Percentiles rank a stretch among this genome's conserved stretches.
Conservation (phyloP, 2,888 invertebrate genomes). For the Dioctria rufipes region DNA sequence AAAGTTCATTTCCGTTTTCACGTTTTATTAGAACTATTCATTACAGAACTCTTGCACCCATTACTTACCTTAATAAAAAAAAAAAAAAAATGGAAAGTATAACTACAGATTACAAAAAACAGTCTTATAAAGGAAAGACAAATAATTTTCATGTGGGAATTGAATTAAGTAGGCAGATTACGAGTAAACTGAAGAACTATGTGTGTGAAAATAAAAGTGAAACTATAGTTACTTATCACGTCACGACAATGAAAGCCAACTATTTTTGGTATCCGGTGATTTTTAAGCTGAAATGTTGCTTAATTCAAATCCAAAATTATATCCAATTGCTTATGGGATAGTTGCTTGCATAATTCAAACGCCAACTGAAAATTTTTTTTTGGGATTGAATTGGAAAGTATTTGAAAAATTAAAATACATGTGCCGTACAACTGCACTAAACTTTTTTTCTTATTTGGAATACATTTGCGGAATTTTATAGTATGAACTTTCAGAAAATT, state of each 20-base stretch:
- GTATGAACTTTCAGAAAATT: neutral
- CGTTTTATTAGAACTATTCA: too few species aligned
- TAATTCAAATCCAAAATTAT: constrained; percentile 17
- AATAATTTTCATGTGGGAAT: constrained; percentile 29
- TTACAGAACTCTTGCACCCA: neutral
- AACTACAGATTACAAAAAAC: neutral
- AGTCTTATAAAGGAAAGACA: neutral
- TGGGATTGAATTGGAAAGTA: constrained; percentile 20
- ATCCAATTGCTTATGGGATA: constrained; percentile 11
- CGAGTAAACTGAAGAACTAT: constrained; percentile 16
- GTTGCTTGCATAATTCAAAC: constrained; percentile 34
- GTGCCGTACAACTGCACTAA: neutral
- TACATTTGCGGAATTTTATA: neutral
- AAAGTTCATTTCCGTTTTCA: too few species aligned
- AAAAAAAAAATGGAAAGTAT: neutral
- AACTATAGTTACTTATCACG: neutral
- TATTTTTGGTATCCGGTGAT: constrained; percentile 8
- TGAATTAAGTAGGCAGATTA: constrained; percentile 4
- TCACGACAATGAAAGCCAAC: constrained; percentile 20
- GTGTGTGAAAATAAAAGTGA: constrained; percentile 31
- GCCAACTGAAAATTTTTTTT: constrained; percentile 1
- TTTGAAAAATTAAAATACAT: constrained; percentile 4
- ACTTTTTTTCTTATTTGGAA: neutral
- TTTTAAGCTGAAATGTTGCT: constrained; percentile 20
- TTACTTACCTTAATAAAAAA: neutral